Evolutionary conservation across 2,888 invertebrate species (phyloP), one percentile per base, ranked within the genome.

Genomic region (Xestia rhomboidea): DNA sequence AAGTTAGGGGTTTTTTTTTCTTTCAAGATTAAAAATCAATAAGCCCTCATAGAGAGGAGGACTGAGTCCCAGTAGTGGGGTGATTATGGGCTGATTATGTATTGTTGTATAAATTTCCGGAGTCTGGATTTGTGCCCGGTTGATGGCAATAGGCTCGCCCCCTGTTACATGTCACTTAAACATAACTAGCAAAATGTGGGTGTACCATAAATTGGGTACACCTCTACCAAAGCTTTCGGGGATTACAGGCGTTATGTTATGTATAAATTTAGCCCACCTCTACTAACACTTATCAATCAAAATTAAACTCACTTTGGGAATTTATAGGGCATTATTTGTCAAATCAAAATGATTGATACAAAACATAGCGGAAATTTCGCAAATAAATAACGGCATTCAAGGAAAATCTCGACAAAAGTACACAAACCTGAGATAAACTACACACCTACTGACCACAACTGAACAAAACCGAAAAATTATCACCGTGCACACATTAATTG

Each of bases 1-100:
- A 77, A 69, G 3, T 27, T 13, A 27, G 30, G 38, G 34, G 15
- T 4, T 15, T n/a, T 46, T 57, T 30, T n/a, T 15, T 63, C 18
- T 11, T 6, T 41, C 7, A n/a, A 41, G 30, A 51, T 41, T 15
- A 41, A 51, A 51, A 73, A 72, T 74, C 46, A 57, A 71, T 57
- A 41, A 3, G 18, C 21, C 34, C 10, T 10, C 34, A 62, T 34
- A 64, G n/a, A n/a, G n/a, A 41, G 2, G 8, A 41, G 8, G 15
- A 3, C 4, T n/a, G 7, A 7, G 15, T n/a, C 41, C 8, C 15
- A 41, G 41, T 8, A 2, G n/a, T n/a, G 38, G 63, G 13, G 24
- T n/a, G 1, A 63, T 38, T 24, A 38, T 24, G n/a, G 3, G n/a
- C 15, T 15, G 38, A 41, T 41, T 41, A n/a, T 41, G 30, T 62